A percentile compares a stretch with the other conserved stretches of the same genome.
Evolutionary conservation across 2,113 vertebrate species (phyloP).

Genomic region (Ageneiosus marmoratus): DNA sequence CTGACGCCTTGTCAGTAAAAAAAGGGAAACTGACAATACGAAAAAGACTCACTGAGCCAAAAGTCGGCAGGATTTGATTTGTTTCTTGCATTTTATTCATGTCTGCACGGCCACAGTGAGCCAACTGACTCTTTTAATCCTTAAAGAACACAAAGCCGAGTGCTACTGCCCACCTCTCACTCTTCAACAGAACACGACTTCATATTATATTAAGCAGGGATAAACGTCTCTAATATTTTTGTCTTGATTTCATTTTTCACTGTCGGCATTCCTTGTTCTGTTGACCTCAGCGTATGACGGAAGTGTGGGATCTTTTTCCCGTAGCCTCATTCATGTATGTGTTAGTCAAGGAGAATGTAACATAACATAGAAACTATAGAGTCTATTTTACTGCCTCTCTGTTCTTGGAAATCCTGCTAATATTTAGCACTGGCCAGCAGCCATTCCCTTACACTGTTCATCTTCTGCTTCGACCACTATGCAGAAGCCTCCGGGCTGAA

Average conservation of each 20-base stretch:
- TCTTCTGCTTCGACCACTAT: not conserved
- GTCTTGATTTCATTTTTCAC: slow-evolving; percentile 29
- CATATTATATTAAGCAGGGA: slow-evolving; percentile 45
- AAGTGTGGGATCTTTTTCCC: slow-evolving; percentile 22
- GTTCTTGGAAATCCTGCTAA: slow-evolving; percentile 22
- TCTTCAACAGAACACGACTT: slow-evolving; percentile 30
- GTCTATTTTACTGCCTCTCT: slow-evolving; percentile 26
- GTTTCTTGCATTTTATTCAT: slow-evolving; percentile 17
- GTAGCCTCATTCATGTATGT: slow-evolving; percentile 30
- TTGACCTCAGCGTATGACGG: slow-evolving; percentile 29
- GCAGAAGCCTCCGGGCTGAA: slow-evolving; percentile 5
- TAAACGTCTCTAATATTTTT: slow-evolving; percentile 37
- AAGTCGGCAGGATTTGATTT: slow-evolving; percentile 39
- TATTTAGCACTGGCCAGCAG: slow-evolving; percentile 37
- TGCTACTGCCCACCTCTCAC: slow-evolving; percentile 63
- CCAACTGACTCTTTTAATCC: slow-evolving; percentile 37
- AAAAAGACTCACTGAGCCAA: slow-evolving; percentile 68
- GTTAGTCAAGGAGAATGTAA: slow-evolving; percentile 42
- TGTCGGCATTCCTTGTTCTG: slow-evolving; percentile 44
- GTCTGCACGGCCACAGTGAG: slow-evolving; percentile 27
- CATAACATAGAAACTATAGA: not conserved
- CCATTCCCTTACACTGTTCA: slow-evolving; percentile 22
- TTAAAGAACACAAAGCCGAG: slow-evolving; percentile 45
- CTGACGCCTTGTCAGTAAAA: slow-evolving; percentile 50
- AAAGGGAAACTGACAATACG: slow-evolving; percentile 75